phyloP scores from a whole-genome alignment of 2,113 vertebrate species.

The Bos taurus region DNA sequence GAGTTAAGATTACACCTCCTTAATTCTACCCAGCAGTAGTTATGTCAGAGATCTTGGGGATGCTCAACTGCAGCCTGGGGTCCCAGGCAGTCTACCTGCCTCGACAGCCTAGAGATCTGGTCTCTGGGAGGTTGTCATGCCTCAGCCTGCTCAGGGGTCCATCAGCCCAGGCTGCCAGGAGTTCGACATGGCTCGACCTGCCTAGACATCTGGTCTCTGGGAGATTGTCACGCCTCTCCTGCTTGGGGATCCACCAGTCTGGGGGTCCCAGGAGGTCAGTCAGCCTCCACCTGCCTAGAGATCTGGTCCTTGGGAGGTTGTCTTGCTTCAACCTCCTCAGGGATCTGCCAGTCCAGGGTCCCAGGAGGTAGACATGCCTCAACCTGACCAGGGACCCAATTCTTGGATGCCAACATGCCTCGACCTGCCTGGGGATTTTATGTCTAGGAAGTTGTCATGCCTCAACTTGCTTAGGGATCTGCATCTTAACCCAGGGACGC shows the following conservation, averaged over 20 bases:
- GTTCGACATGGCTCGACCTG: rapidly evolving
- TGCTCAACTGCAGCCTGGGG: neutral
- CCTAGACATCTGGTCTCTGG: neutral
- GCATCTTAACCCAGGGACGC: neutral
- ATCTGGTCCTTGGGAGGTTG: neutral
- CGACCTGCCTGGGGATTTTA: rapidly evolving
- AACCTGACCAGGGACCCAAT: neutral
- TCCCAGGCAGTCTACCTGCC: neutral
- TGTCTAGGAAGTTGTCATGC: neutral
- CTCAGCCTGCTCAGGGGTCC: neutral
- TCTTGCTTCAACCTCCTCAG: neutral
- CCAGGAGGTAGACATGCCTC: neutral
- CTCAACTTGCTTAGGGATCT: neutral
- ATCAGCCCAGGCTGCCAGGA: neutral
- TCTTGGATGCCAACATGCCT: neutral
- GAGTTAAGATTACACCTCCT: neutral
- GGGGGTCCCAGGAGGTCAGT: neutral
- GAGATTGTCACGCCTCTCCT: neutral
- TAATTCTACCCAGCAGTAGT: neutral
- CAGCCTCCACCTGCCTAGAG: neutral
- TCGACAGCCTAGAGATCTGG: neutral
- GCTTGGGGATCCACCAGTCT: neutral
- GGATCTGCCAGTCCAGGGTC: neutral
- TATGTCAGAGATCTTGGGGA: neutral
- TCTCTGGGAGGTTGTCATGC: neutral